Base-by-base conservation (phyloP, 2,797 vertebrate species). In the Picus viridis region DNA sequence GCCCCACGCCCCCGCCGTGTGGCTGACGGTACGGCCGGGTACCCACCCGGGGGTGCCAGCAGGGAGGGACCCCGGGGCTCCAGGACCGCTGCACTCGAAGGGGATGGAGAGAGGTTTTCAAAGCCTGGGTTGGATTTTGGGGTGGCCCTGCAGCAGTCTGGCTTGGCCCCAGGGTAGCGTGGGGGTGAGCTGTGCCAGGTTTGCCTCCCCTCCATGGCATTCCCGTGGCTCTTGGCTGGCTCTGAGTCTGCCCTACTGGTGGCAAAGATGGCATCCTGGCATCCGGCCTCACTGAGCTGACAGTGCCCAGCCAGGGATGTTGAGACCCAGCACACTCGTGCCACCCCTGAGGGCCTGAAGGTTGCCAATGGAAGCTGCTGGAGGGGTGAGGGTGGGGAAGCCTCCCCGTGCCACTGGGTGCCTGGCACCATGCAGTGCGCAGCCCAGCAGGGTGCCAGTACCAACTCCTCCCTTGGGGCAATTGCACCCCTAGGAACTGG, bases 21-120 rank as follows among this genome's bases (percentile, higher is more conserved):
- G 97, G 98, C 97, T 99, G 16, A 98, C 97, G 97, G 98, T 99
- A 98, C 5, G 63, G 85, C 70, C 17, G 26, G 76, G 22, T 18
- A 41, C 26, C 49, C 49, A 54, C 70, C 57, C 43, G 2, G 0
- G 24, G 59, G 83, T 7, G 20, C 17, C 4, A 6, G 29, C 1
- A 18, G 88, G 86, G 89, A 34, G 86, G 89, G 80, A 51, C 10
- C 5, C 5, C 12, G 80, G 45, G 47, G 22, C 30, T 6, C 54
- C 4, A 23, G 75, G 68, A 20, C 12, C 0, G 4, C 72, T 59
- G 45, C 51, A 16, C 16, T 20, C 1, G 2, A 5, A 19, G 18
- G 47, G 49, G 26, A 61, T 0, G 1, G 20, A 45, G 39, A 29
- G 3, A 11, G 62, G 54, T 7, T 61, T 61, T 13, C 24, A 24